Conservation (phyloP, 2,888 invertebrate genomes). For the Sminthurinus aureus region DNA sequence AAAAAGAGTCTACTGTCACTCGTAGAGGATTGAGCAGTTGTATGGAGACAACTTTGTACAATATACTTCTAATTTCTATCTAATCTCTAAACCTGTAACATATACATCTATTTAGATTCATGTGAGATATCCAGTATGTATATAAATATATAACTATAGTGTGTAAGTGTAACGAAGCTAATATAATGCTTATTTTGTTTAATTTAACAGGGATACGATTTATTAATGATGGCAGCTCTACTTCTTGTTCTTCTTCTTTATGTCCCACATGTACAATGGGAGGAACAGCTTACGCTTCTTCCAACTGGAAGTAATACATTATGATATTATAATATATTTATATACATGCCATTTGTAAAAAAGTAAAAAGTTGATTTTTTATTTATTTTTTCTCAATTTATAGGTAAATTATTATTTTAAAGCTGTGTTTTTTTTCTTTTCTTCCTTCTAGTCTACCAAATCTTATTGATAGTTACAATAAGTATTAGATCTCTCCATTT, state of each 20-base stretch:
- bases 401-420: background rate
- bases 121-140: background rate
- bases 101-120: no score
- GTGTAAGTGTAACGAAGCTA: background rate
- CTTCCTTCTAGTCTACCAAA: slow-evolving; percentile 57
- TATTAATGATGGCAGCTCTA: slow-evolving; percentile 56
- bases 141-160: background rate
- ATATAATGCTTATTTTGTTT: slow-evolving; percentile 22
- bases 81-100: no score
- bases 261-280: slow-evolving; percentile 53
- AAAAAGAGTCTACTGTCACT: no score
- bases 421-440: slow-evolving; percentile 20
- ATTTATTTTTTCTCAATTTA: background rate
- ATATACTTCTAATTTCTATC: no score
- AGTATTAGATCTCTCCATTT: slow-evolving; percentile 55
- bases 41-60: no score
- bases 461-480: slow-evolving; percentile 57
- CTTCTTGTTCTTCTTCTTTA: slow-evolving; percentile 54
- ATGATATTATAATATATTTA: slow-evolving; percentile 11
- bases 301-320: slow-evolving; percentile 20
- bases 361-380: background rate
- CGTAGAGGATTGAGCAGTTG: no score
- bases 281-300: slow-evolving; percentile 19
- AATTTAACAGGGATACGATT: slow-evolving; percentile 54
- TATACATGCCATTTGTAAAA: no score